Evolutionary conservation across 64 coral and sea anemone species (phyloP).

Genomic region (Actinia tenebrosa): DNA sequence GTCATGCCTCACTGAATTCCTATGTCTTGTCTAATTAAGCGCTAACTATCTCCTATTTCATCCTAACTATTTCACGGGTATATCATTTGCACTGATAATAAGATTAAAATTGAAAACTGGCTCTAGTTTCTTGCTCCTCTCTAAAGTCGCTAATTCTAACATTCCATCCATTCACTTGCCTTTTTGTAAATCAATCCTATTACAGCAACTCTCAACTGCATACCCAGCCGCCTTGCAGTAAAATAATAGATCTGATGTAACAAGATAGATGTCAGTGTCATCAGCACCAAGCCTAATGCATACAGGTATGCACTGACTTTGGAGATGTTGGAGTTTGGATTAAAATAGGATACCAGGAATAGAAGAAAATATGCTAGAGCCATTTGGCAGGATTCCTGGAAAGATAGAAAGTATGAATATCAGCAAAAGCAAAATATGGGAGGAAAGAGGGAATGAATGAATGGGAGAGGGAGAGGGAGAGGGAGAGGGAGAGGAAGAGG

Average conservation of each 20-base stretch:
- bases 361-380: slow-evolving; percentile 52
- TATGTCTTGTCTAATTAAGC: too few relatives aligned
- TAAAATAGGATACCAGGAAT: slow-evolving; percentile 69
- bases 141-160: too few relatives aligned
- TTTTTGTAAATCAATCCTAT: slow-evolving; percentile 75
- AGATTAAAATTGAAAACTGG: too few relatives aligned
- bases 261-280: slow-evolving; percentile 35
- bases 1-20: too few relatives aligned
- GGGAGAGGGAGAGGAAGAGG: not conserved
- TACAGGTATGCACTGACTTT: slow-evolving; percentile 58
- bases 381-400: slow-evolving; percentile 51
- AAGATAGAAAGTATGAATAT: not conserved
- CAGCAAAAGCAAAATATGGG: not conserved
- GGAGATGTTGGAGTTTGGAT: slow-evolving; percentile 37
- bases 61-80: too few relatives aligned
- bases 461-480: not conserved
- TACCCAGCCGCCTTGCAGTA: slow-evolving; percentile 52
- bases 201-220: slow-evolving; percentile 65
- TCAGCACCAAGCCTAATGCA: slow-evolving; percentile 37
- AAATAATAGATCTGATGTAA: slow-evolving; percentile 75
- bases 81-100: too few relatives aligned
- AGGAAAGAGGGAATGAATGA: not conserved
- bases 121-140: too few relatives aligned
- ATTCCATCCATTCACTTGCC: slow-evolving; percentile 27
- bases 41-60: too few relatives aligned